Evolutionary conservation across 2,888 invertebrate species (phyloP), one percentile per base, ranked within the genome.

Genomic region (Crocallis elinguaria): DNA sequence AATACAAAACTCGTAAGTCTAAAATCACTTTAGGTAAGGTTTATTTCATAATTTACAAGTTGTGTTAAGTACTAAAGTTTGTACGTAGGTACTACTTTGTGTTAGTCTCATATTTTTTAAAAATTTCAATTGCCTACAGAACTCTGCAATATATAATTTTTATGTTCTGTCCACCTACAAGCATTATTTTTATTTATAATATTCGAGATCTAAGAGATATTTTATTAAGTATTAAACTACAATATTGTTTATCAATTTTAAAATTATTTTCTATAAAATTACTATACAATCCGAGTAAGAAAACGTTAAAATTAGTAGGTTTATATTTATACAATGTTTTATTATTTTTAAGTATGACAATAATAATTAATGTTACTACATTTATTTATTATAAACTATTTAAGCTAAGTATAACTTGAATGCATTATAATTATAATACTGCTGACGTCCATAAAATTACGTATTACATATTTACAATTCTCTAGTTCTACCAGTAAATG

Each of bases 341-440:
- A 29, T 29, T 29, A 9, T 29, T 29, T 23, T 29, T 19, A 33
- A 17, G 33, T 12, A 30, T 38, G 12, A 11, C n/a, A 19, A 7
- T 23, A 23, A 17, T 19, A n/a, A 16, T 35, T 32, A n/a, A 30
- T 14, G 23, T 32, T 21, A 9, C 17, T 30, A 19, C 21, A 6
- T 5, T 13, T n/a, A n/a, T 13, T 36, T 25, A 44, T 36, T 35
- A 45, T 36, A 36, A 17, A 36, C 19, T 37, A 46, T 14, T 19
- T 25, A n/a, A n/a, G n/a, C n/a, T n/a, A n/a, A n/a, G n/a, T n/a
- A n/a, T n/a, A n/a, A n/a, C n/a, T n/a, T n/a, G n/a, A n/a, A n/a
- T n/a, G n/a, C 9, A 38, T 7, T 38, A 29, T 56, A 56, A 42
- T 49, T 54, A 57, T 60, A 60, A 60, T 60, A 60, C 60, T 60